phyloP scores from a whole-genome alignment of 92 coral and sea anemone species.

The Scolanthus callimorphus region DNA sequence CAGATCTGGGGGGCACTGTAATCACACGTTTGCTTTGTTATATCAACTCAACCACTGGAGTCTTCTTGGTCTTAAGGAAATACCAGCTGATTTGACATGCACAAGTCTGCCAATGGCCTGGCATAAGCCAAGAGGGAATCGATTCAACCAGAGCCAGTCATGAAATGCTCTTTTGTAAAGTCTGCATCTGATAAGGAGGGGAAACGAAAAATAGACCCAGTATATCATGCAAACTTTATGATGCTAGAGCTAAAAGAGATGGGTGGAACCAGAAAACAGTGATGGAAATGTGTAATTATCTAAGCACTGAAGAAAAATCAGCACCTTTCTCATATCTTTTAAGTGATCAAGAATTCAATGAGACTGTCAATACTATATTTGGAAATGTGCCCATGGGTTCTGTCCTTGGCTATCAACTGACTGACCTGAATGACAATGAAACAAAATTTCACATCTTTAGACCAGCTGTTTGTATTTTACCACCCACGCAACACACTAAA shows the following conservation, averaged over 20 bases:
- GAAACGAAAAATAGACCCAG: constrained; percentile 41
- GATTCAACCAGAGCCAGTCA: constrained; percentile 34
- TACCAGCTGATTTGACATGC: constrained; percentile 45
- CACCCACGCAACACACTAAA: constrained; percentile 19
- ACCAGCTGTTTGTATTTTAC: constrained; percentile 17
- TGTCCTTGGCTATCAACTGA: background rate
- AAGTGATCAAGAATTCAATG: constrained; percentile 43
- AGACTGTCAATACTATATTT: constrained; percentile 36
- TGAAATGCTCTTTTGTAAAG: constrained; percentile 47
- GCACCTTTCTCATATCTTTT: constrained; percentile 46
- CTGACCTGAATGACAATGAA: background rate
- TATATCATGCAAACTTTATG: constrained; percentile 46
- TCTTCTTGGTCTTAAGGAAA: constrained; percentile 36
- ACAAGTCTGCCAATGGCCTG: constrained; percentile 43
- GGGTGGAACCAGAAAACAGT: constrained; percentile 36
- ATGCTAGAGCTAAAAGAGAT: constrained; percentile 34
- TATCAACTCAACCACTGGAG: constrained; percentile 43
- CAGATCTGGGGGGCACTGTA: constrained; percentile 52
- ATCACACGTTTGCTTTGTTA: constrained; percentile 24
- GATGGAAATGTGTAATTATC: constrained; percentile 37
- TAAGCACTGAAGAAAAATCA: constrained; percentile 31
- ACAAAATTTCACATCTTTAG: constrained; percentile 11
- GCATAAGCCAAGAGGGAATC: constrained; percentile 54
- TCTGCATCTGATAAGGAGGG: constrained; percentile 23
- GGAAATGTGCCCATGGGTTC: constrained; percentile 11